Evolutionary conservation across 2,888 invertebrate genomes (phyloP).

Genomic region (Actias luna): DNA sequence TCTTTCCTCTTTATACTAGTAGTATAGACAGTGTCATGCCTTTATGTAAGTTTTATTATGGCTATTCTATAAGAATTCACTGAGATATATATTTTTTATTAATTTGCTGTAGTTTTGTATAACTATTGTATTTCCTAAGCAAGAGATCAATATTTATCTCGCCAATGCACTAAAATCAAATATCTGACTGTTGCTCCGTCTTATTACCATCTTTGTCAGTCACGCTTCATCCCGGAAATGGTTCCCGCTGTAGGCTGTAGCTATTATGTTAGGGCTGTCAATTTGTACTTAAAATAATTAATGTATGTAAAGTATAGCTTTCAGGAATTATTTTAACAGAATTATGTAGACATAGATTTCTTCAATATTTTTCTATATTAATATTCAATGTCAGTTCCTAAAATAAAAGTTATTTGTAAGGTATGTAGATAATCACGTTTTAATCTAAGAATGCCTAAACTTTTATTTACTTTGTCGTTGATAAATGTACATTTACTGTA

Average conservation of each 20-base stretch:
- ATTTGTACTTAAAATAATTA: not conserved
- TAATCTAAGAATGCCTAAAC: no score
- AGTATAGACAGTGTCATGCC: no score
- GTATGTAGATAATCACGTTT: no score
- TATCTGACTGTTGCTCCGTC: constrained; percentile 12
- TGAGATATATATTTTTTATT: no score
- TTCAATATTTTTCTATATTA: not conserved
- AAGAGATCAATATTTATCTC: not conserved
- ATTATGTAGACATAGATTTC: not conserved
- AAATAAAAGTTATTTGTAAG: no score
- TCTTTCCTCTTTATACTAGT: no score
- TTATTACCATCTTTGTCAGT: constrained; percentile 34
- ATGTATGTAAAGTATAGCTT: not conserved
- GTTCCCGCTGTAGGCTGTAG: constrained; percentile 32
- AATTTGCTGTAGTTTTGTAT: no score
- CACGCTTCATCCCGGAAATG: constrained; percentile 46
- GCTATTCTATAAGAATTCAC: no score
- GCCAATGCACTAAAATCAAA: constrained; percentile 7
- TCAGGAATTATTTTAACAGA: not conserved
- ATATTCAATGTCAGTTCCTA: no score
- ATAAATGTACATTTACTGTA: no score
- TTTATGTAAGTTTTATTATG: not conserved
- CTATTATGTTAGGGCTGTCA: constrained; percentile 15
- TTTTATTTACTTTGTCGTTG: no score
- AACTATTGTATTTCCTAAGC: not conserved